Percentiles rank a stretch among this genome's conserved stretches.
Evolutionary conservation across 2,888 invertebrate species (phyloP).

Genomic region (Busseola fusca): DNA sequence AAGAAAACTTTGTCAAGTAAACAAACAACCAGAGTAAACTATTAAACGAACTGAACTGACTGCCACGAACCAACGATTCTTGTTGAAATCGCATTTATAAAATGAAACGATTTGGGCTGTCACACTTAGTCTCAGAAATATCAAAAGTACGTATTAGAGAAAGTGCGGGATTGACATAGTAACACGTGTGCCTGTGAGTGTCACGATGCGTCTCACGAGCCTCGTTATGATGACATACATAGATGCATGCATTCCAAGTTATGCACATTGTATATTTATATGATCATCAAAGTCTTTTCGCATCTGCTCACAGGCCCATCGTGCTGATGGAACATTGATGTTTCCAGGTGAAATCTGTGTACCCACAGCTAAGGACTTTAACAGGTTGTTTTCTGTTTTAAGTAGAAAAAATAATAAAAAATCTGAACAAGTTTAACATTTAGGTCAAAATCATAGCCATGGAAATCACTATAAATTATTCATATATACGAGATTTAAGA

Average conservation of each 20-base stretch:
- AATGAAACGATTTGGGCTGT: conserved; percentile 28
- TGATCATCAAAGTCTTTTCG: conserved; percentile 18
- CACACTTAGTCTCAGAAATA: conserved; percentile 52
- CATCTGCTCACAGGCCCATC: background rate
- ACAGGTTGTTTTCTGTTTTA: background rate
- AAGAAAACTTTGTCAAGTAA: conserved; percentile 74
- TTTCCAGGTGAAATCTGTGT: background rate
- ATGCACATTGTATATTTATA: conserved; percentile 15
- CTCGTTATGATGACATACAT: conserved; percentile 67
- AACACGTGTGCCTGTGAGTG: conserved; percentile 66
- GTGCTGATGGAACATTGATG: background rate
- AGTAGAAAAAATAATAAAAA: background rate
- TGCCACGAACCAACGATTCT: conserved; percentile 43
- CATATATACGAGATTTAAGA: conserved; percentile 11
- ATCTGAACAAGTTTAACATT: conserved; percentile 5
- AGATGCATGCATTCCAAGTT: conserved; percentile 45
- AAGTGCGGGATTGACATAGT: conserved; percentile 75
- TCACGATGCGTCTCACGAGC: conserved; percentile 66
- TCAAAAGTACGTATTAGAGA: conserved; percentile 68
- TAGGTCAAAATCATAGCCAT: conserved; percentile 1
- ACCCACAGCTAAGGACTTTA: background rate
- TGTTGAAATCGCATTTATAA: conserved; percentile 56
- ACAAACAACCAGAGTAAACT: conserved; percentile 69
- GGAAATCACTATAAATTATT: conserved; percentile 33
- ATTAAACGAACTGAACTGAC: conserved; percentile 63